Conservation (phyloP, 2,888 invertebrate genomes). For the Mayetiola destructor region DNA sequence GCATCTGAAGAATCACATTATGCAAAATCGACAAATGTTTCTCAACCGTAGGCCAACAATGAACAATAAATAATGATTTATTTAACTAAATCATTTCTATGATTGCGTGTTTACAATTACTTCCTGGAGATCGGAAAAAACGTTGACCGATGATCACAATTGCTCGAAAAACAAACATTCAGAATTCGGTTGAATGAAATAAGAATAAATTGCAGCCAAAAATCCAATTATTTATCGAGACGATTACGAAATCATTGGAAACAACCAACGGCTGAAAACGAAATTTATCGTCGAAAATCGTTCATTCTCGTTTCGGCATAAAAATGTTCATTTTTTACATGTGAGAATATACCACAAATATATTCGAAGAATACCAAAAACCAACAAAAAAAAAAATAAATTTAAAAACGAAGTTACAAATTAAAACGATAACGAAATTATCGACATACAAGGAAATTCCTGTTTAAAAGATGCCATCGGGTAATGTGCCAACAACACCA, state of each 20-base stretch:
- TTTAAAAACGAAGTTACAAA: background rate
- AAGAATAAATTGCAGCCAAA: no score
- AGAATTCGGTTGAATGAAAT: no score
- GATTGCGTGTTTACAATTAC: background rate
- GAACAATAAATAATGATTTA: background rate
- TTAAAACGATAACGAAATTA: background rate
- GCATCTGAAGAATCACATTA: no score
- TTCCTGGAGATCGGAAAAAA: background rate
- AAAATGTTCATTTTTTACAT: background rate
- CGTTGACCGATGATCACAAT: background rate
- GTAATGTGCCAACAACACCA: constrained; percentile 18
- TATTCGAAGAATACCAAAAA: background rate
- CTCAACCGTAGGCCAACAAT: no score
- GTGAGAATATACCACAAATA: background rate
- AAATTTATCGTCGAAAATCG: background rate
- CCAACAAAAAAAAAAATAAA: background rate
- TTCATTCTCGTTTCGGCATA: constrained; percentile 5
- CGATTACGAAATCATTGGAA: background rate
- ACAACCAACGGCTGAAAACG: background rate
- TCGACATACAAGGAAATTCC: background rate
- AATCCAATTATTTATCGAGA: background rate
- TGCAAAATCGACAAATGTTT: no score
- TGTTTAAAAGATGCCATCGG: constrained; percentile 18
- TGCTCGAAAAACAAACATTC: background rate
- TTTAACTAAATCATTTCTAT: background rate